A percentile compares a stretch with the other conserved stretches of the same genome.
phyloP scores from a whole-genome alignment of 2,888 invertebrate genomes.

The Anarsia innoxiella region DNA sequence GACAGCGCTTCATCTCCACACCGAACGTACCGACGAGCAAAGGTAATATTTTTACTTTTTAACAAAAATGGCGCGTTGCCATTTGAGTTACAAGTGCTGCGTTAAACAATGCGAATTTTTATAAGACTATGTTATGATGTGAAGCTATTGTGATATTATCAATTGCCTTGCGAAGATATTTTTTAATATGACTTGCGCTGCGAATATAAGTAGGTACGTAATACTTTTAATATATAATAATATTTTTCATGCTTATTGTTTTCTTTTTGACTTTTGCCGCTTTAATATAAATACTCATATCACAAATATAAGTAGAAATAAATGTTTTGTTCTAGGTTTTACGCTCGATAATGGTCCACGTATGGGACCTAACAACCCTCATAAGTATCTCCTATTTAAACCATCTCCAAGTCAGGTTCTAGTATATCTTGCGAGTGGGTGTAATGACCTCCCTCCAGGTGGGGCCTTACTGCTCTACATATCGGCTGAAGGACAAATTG shows the following conservation, averaged over 20 bases:
- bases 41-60: constrained; percentile 27
- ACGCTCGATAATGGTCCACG: constrained; percentile 24
- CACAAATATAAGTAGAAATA: no score
- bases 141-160: no score
- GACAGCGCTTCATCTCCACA: constrained; percentile 70
- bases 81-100: no score
- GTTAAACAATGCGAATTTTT: no score
- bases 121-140: no score
- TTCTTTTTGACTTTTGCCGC: no score
- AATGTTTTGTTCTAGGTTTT: constrained; percentile 26
- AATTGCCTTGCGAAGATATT: no score
- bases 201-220: no score
- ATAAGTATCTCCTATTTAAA: constrained; percentile 96
- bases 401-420: constrained; percentile 95
- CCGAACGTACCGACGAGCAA: constrained; percentile 50
- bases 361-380: constrained; percentile 81
- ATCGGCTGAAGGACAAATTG: constrained; percentile 93
- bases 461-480: constrained; percentile 94
- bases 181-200: no score
- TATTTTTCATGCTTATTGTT: no score
- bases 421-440: constrained; percentile 93
- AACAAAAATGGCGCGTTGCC: not conserved
- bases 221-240: no score
- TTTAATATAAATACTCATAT: no score
- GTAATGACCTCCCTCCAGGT: constrained; percentile 93